phyloP scores from a whole-genome alignment of 2,113 vertebrate genomes.

The Triplophysa dalaica region DNA sequence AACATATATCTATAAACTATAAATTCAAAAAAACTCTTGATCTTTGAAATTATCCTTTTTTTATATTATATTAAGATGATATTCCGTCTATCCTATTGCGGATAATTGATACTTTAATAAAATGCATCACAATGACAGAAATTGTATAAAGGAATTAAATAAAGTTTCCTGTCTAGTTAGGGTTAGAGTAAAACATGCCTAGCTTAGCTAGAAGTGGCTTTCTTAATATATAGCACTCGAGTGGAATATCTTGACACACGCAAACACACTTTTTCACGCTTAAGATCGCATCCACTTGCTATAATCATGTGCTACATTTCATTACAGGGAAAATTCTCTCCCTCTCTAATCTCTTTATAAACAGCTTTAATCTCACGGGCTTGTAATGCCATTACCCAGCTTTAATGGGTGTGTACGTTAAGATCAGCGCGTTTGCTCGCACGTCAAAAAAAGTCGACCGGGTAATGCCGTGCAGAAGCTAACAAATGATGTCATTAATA shows the following conservation, averaged over 20 bases:
- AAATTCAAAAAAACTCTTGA: too few relatives aligned
- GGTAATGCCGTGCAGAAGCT: neutral
- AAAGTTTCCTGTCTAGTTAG: too few relatives aligned
- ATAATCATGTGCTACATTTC: constrained; percentile 22
- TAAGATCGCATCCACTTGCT: neutral
- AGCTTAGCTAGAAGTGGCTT: too few relatives aligned
- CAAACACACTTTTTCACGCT: neutral
- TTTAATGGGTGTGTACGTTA: constrained; percentile 24
- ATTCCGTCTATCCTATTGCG: too few relatives aligned
- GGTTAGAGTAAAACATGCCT: neutral
- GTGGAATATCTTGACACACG: neutral
- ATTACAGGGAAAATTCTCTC: constrained; percentile 7
- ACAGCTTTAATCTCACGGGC: constrained; percentile 17
- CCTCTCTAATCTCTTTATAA: constrained; percentile 30
- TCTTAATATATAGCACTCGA: neutral
- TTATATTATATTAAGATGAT: too few relatives aligned
- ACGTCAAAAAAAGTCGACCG: neutral
- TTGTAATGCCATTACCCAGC: neutral
- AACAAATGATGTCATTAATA: constrained; percentile 3
- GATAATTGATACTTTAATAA: too few relatives aligned
- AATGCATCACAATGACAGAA: too few relatives aligned
- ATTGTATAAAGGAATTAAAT: too few relatives aligned
- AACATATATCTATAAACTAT: too few relatives aligned
- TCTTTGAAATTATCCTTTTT: too few relatives aligned
- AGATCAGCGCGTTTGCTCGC: constrained; percentile 9